Conservation (phyloP, 35 echinoderm and acorn worm genomes). For the Ophioderma brevispina region DNA sequence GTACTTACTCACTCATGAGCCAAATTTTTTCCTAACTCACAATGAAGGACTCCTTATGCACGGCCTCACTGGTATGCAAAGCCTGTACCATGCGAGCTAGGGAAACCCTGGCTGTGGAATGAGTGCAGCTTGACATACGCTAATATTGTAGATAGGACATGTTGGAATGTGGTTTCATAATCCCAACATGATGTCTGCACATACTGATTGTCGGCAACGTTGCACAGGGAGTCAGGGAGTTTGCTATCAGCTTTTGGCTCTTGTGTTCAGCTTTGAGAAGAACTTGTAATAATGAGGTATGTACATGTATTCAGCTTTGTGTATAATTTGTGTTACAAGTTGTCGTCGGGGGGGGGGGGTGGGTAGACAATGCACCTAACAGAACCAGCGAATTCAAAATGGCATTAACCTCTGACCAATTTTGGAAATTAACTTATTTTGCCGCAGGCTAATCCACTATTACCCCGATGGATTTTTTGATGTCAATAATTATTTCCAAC, state of each 20-base stretch:
- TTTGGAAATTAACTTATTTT: too few relatives aligned
- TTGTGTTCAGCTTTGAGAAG: background rate
- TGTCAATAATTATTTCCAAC: too few relatives aligned
- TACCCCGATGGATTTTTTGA: too few relatives aligned
- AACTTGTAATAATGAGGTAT: constrained; percentile 18
- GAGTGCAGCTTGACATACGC: constrained; percentile 14
- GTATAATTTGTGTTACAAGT: too few relatives aligned
- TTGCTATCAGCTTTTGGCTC: background rate
- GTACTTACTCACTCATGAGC: background rate
- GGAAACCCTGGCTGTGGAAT: constrained; percentile 25
- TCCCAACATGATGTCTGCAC: background rate
- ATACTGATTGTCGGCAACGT: background rate
- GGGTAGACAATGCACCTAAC: too few relatives aligned
- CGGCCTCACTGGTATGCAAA: constrained; percentile 38
- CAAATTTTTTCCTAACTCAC: constrained; percentile 32
- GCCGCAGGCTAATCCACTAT: too few relatives aligned
- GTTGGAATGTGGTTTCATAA: background rate
- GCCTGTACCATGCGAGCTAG: background rate
- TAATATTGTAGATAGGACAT: background rate
- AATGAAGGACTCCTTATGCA: constrained; percentile 12
- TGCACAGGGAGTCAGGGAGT: background rate
- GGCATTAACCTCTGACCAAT: too few relatives aligned
- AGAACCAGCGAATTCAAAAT: too few relatives aligned
- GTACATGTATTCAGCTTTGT: too few relatives aligned
- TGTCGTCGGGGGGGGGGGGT: too few relatives aligned